These are phyloP conservation scores for Hydrozoanthus gracilis DNA, from an alignment of 92 coral and sea anemone genomes.

Conservation along the genomic window DNA sequence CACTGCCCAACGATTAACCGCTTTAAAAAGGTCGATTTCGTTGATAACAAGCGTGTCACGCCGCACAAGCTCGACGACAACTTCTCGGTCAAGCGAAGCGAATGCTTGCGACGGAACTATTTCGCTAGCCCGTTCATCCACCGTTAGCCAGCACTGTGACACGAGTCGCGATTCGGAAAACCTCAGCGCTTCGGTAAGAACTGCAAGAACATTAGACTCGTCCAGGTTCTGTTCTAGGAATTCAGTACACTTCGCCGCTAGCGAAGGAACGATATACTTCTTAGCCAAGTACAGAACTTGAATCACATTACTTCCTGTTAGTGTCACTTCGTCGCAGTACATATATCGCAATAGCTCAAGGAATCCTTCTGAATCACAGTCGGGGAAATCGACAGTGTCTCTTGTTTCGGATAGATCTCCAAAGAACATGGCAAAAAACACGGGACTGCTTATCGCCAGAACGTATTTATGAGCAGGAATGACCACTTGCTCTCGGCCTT, in stretches of 20 bases:
- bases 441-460: constrained; percentile 69
- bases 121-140: constrained; percentile 59
- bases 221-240: constrained; percentile 62
- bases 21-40: constrained; percentile 66
- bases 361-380: constrained; percentile 68
- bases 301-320: constrained; percentile 63
- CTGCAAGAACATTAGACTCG: constrained; percentile 60
- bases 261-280: constrained; percentile 70
- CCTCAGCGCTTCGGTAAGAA: constrained; percentile 57
- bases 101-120: constrained; percentile 57
- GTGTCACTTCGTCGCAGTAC: constrained; percentile 62
- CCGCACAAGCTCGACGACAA: constrained; percentile 55
- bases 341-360: constrained; percentile 71
- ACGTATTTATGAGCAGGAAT: constrained; percentile 75
- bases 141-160: constrained; percentile 64
- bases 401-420: constrained; percentile 72
- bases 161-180: constrained; percentile 60
- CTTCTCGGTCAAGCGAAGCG: constrained; percentile 46
- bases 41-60: constrained; percentile 63
- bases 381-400: constrained; percentile 65
- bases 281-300: constrained; percentile 69
- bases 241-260: constrained; percentile 58
- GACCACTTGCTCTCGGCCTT: background rate
- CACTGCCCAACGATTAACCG: constrained; percentile 71
- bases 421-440: constrained; percentile 51